Evolutionary conservation across 1,140 invertebrate species (phyloP), one percentile per base, ranked within the genome.

Genomic region (Drosophila parabipectinata): DNA sequence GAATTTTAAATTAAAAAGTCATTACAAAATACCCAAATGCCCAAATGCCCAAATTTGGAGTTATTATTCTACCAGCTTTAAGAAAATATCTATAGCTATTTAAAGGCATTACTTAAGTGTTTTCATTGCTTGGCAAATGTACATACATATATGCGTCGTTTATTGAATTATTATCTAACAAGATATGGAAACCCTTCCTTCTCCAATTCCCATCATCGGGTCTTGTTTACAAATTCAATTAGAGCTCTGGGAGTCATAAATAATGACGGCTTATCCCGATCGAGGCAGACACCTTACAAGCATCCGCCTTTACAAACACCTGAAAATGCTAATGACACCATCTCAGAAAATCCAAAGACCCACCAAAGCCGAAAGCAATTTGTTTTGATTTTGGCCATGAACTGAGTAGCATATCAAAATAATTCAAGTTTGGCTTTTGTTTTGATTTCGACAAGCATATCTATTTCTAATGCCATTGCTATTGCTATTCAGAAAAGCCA

Each of bases 301-400:
- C 79, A 83, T 83, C 79, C 79, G 79, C 75, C 45, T 83, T 78
- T 79, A 74, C 55, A 79, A 57, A 30, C 62, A 51, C 58, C 39
- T 63, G 58, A 21, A 72, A 61, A 79, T 76, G 72, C 75, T 79
- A 84, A 84, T 84, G 80, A 84, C 77, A 79, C 50, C 48, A 32
- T 18, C 50, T 48, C 50, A 34, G 12, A 57, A 58, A 51, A 45
- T 55, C 24, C 69, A 34, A 60, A 71, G 54, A 47, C 10, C 34
- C 15, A 18, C 15, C 15, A 1, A 18, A 18, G 1, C 32, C 34
- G 34, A 66, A 52, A 50, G n/a, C 32, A 67, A 18, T 32, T 69
- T 69, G 64, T 69, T 69, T 73, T 77, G 72, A 56, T 58, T 32
- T 32, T 55, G 71, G n/a, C 79, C 79, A 15, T 83, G 79, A 83